Conservation (phyloP, 2,797 vertebrate species). For the Cirrhinus mrigala region DNA sequence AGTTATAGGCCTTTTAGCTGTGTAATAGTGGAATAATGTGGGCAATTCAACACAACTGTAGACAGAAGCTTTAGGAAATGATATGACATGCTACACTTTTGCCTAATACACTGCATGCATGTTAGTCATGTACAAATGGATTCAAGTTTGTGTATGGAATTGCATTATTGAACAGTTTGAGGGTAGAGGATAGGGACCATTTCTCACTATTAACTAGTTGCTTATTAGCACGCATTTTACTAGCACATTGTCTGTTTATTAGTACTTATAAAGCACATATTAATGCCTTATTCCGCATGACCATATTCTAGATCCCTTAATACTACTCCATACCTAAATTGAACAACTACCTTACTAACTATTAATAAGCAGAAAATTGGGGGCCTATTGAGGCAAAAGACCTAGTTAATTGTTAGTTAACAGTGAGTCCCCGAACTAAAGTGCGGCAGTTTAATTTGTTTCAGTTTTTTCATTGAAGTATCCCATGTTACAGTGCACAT, state of each 20-base stretch:
- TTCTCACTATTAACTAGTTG: neutral
- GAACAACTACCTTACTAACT: no score
- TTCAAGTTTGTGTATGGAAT: neutral
- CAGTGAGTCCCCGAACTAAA: no score
- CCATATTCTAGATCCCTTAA: neutral
- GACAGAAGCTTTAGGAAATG: constrained; percentile 7
- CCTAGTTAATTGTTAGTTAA: no score
- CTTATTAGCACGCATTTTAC: neutral
- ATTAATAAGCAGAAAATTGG: neutral
- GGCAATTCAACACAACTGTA: neutral
- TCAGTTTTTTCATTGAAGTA: neutral
- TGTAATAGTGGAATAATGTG: constrained; percentile 16
- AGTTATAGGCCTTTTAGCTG: neutral
- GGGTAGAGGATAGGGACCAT: neutral
- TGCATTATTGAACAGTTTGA: neutral
- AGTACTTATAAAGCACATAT: neutral
- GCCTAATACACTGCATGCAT: constrained; percentile 8
- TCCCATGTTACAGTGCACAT: neutral
- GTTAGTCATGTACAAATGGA: neutral
- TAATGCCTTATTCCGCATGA: neutral
- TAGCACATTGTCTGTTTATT: neutral
- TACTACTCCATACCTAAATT: neutral
- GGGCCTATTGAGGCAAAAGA: no score
- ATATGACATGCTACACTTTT: neutral
- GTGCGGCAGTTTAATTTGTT: no score